Base-by-base conservation (phyloP, 2,113 vertebrate species). In the Oryzias celebensis region DNA sequence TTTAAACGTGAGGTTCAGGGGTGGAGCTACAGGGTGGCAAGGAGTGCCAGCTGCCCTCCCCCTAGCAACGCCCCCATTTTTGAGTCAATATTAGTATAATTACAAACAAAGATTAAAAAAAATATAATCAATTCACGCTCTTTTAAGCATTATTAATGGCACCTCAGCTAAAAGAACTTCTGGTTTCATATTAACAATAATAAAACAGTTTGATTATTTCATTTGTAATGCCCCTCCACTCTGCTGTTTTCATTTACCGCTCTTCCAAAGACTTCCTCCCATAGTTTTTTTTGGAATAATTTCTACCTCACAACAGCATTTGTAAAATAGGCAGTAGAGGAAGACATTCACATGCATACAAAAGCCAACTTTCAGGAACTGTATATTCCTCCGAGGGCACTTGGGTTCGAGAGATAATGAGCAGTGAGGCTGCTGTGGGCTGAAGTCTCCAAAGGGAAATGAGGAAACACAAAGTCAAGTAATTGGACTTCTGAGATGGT, bases 331-430 rank as follows among this genome's bases (percentile, higher is more conserved):
- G 5, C 1, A 16, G 7, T 47, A n/a, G n/a, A 7, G 23, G 45
- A 44, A 50, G 26, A 71, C 65, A 42, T 54, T 15, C 20, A 43
- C 63, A 47, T 56, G 12, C 58, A 46, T 58, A 16, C 46, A 67
- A 63, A 59, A 52, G 58, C 31, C 1, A 5, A 46, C 7, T 56
- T 61, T 60, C 62, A 62, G 62, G 51, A 62, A 62, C 46, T 45
- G 23, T 28, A 22, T 58, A 18, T n/a, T 59, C 56, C 69, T 60
- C 43, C 28, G n/a, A 49, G n/a, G 66, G 4, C 28, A 65, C n/a
- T n/a, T 2, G 67, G 50, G 44, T 64, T 47, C 76, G 23, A 46
- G 52, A 70, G 54, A 80, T 82, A 83, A 82, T 73, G 68, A 82
- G 72, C 59, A 45, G 54, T 49, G 56, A 15, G 47, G 61, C 49